These are phyloP conservation scores for Girardinichthys multiradiatus DNA, from an alignment of 2,113 vertebrate species.

Conservation along the genomic window DNA sequence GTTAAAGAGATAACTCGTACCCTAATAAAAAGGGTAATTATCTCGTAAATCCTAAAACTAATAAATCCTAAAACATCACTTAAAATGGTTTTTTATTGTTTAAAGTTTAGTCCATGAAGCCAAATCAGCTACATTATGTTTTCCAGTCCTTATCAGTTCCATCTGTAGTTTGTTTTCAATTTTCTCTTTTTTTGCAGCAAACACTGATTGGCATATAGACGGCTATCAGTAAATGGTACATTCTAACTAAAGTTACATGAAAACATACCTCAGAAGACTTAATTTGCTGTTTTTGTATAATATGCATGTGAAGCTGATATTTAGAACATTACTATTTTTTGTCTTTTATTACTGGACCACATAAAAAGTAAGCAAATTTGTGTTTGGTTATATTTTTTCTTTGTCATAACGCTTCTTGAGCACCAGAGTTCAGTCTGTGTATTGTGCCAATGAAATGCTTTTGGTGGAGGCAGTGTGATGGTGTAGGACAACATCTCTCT, in stretches of 20 bases:
- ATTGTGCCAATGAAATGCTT: not conserved
- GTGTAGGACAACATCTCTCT: not conserved
- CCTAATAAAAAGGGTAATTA: no score
- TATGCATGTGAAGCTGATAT: no score
- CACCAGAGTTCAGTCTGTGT: not conserved
- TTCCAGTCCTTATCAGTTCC: not conserved
- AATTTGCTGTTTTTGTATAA: no score
- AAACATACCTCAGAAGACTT: no score
- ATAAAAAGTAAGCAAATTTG: no score
- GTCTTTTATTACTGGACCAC: not conserved
- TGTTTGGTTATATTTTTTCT: no score
- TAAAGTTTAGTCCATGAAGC: not conserved
- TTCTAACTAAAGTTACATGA: no score
- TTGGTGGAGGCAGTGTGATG: not conserved
- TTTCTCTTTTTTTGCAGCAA: not conserved
- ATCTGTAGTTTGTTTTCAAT: not conserved
- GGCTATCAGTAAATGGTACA: no score
- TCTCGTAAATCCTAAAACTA: not conserved
- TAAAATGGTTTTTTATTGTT: not conserved
- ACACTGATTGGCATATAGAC: not conserved
- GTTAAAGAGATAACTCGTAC: no score
- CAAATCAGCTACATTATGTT: not conserved
- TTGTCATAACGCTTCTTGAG: not conserved
- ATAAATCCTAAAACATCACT: no score
- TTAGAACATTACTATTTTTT: no score